Evolutionary conservation across 2,113 vertebrate species (phyloP).

Genomic region (Eretmochelys imbricata): DNA sequence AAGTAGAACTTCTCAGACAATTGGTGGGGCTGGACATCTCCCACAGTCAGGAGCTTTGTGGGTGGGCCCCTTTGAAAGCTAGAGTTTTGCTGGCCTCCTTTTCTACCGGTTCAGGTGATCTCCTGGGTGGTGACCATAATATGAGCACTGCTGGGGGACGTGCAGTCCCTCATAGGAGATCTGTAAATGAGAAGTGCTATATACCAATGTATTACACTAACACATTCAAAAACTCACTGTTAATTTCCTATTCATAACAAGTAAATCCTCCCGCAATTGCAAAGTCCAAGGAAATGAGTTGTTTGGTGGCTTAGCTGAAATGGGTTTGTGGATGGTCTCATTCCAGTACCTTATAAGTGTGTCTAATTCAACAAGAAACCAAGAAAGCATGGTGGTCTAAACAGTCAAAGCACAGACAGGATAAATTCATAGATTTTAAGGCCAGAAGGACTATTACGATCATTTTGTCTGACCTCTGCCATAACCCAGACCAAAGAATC

Average conservation of each 20-base stretch:
- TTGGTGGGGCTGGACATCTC: too few relatives aligned
- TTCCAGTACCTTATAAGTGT: rapidly evolving
- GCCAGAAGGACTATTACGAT: not conserved
- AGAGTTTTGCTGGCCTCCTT: too few relatives aligned
- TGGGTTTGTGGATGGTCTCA: not conserved
- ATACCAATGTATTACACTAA: not conserved
- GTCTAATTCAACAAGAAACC: not conserved
- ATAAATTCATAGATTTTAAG: not conserved
- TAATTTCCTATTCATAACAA: not conserved
- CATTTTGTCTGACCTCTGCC: not conserved
- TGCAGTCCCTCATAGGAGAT: too few relatives aligned
- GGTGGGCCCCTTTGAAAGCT: too few relatives aligned
- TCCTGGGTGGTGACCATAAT: too few relatives aligned
- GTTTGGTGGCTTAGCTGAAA: not conserved
- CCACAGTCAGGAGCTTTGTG: too few relatives aligned
- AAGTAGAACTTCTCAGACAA: too few relatives aligned
- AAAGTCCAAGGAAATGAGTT: not conserved
- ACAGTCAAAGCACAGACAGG: not conserved
- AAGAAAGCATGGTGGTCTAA: not conserved
- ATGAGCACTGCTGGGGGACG: too few relatives aligned
- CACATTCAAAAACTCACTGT: not conserved
- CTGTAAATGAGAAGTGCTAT: not conserved
- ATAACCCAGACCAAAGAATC: not conserved
- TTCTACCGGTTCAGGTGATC: too few relatives aligned
- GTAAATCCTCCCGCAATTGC: not conserved